Percentiles rank a stretch among this genome's conserved stretches.
These are phyloP conservation scores for Philopotamus ludificatus DNA, from an alignment of 1,140 invertebrate species.

Conservation along the genomic window DNA sequence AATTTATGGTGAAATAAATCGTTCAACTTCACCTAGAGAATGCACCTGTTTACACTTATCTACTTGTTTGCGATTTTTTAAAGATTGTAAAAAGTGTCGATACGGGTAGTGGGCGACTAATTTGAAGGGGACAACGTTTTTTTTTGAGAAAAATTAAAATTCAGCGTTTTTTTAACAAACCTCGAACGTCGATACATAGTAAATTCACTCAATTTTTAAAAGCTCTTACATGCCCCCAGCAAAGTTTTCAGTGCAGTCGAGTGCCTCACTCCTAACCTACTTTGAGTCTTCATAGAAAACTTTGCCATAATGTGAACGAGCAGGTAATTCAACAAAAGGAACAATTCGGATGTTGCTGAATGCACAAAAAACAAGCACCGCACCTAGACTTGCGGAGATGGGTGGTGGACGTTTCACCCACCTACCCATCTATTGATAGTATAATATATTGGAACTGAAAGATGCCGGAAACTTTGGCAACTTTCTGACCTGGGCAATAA, in stretches of 20 bases:
- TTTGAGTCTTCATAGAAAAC: slow-evolving; percentile 25
- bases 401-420: neutral
- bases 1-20: no score
- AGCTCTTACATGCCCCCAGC: slow-evolving; percentile 20
- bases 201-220: slow-evolving; percentile 33
- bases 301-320: slow-evolving; percentile 34
- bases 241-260: slow-evolving; percentile 21
- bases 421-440: slow-evolving; percentile 28
- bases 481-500: slow-evolving; percentile 39
- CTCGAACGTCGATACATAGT: slow-evolving; percentile 10
- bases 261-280: slow-evolving; percentile 34
- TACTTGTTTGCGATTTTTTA: no score
- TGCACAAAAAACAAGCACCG: slow-evolving; percentile 37
- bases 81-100: no score
- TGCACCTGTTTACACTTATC: no score
- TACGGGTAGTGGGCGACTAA: no score
- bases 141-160: no score
- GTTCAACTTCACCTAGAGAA: no score
- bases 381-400: neutral
- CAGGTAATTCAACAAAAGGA: slow-evolving; percentile 40
- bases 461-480: slow-evolving; percentile 34
- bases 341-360: slow-evolving; percentile 29
- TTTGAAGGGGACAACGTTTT: no score
- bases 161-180: no score
- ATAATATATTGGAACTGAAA: slow-evolving; percentile 38